Percentiles rank a stretch among this genome's conserved stretches.
Conservation (phyloP, 1,140 invertebrate species). For the Rhagoletis zephyria region DNA sequence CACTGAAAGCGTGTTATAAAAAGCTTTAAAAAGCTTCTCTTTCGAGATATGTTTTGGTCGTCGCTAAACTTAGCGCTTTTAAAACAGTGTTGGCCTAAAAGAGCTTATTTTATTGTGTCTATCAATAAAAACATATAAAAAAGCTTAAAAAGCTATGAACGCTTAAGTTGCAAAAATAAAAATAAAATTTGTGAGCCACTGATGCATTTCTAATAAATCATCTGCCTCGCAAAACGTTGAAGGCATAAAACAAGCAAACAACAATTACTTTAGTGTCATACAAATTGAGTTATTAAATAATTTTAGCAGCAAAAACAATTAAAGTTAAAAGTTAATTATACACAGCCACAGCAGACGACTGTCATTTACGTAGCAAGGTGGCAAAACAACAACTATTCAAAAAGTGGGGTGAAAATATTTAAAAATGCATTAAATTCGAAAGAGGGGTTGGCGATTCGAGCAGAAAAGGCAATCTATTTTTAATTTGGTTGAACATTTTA, state of each 20-base stretch:
- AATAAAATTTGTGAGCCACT: too few species aligned
- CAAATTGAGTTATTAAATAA: constrained; percentile 39
- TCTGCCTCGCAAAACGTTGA: background rate
- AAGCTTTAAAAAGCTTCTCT: too few species aligned
- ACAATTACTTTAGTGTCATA: constrained; percentile 5
- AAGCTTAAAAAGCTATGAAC: too few species aligned
- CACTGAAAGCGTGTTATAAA: too few species aligned
- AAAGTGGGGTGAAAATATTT: constrained; percentile 1
- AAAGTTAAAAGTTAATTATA: constrained; percentile 38
- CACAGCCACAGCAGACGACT: background rate
- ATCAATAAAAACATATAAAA: too few species aligned
- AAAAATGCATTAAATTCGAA: constrained; percentile 4
- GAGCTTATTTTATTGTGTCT: too few species aligned
- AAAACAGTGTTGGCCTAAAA: too few species aligned
- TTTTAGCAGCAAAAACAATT: constrained; percentile 19
- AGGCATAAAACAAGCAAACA: background rate
- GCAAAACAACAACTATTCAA: background rate
- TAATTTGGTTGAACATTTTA: background rate
- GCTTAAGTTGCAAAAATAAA: too few species aligned
- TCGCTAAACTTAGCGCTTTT: too few species aligned
- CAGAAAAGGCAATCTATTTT: background rate
- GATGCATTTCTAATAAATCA: background rate
- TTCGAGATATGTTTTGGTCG: too few species aligned
- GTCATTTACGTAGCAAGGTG: constrained; percentile 32
- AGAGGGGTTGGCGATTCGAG: background rate